Base-by-base conservation (phyloP, 2,888 invertebrate species). In the Antheraea yamamai region DNA sequence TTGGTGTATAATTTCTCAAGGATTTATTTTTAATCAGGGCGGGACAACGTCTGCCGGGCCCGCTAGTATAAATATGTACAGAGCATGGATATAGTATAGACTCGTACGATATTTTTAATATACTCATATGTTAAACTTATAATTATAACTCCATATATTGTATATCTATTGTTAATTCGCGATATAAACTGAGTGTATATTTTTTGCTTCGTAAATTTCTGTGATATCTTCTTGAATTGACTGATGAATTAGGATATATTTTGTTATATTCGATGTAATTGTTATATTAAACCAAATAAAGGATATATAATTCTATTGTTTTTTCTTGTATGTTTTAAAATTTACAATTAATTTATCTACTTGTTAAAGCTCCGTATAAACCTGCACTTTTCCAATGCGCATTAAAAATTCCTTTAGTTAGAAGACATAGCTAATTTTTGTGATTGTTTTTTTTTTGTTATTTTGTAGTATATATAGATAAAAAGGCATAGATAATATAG, bases 191-290 rank as follows among this genome's bases (percentile, higher is more conserved):
- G 73, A 61, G 72, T 26, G 10, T 55, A 23, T 79, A 76, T 74
- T 74, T n/a, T 74, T 75, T 74, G 74, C 75, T 77, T 76, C 73
- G 51, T 79, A 77, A 78, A 82, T 88, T 86, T 86, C 93, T 94
- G 93, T 94, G 93, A 93, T 94, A 93, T 86, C 86, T 82, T 81
- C 80, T 84, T 84, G 84, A 88, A 81, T 88, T 82, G 92, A 92
- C 88, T 91, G 89, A 92, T 87, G 81, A 83, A 84, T 81, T 81
- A 84, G 84, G 83, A 79, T 87, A 82, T 91, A 89, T 91, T 91
- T 91, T 90, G 90, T 81, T 88, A 84, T 82, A 82, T 78, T 83
- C 78, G 81, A 79, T 75, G 77, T 74, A 75, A 76, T 73, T 79
- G 55, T 73, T 77, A 77, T 76, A 75, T 70, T 73, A 74, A 71